Conservation (phyloP, 2,797 vertebrate species). For the Tapirus indicus region DNA sequence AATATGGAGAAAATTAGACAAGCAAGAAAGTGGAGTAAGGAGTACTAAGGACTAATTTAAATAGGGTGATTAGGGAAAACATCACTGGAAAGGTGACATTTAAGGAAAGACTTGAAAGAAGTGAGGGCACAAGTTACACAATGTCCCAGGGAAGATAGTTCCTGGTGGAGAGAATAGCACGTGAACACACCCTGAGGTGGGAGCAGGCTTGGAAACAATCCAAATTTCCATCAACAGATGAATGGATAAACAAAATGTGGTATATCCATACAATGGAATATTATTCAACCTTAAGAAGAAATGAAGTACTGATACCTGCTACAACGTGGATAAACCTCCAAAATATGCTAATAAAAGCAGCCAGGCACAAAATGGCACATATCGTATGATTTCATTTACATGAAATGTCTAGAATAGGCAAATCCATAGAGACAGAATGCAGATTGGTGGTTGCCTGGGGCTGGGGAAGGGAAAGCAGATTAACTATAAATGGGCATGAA, state of each 20-base stretch:
- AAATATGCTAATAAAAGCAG: constrained; percentile 21
- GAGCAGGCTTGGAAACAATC: neutral
- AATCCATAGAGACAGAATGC: neutral
- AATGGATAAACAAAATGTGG: constrained; percentile 21
- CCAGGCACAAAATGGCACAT: neutral
- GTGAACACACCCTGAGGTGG: neutral
- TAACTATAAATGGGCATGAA: neutral
- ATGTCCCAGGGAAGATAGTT: neutral
- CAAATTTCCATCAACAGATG: neutral
- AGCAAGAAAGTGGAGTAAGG: neutral
- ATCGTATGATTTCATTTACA: neutral
- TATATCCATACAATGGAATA: neutral
- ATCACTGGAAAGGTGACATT: neutral
- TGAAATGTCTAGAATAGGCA: neutral
- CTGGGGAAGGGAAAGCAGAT: neutral
- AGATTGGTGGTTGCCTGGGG: neutral
- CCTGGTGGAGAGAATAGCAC: neutral
- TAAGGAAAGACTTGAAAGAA: neutral
- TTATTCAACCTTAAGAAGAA: neutral
- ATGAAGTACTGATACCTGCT: neutral
- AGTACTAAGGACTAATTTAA: neutral
- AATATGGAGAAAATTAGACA: neutral
- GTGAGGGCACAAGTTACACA: neutral
- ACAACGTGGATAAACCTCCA: neutral
- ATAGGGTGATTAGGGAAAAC: neutral